Evolutionary conservation across 2,797 vertebrate genomes (phyloP), one percentile per base, ranked within the genome.

Genomic region (Pempheris klunzingeri): DNA sequence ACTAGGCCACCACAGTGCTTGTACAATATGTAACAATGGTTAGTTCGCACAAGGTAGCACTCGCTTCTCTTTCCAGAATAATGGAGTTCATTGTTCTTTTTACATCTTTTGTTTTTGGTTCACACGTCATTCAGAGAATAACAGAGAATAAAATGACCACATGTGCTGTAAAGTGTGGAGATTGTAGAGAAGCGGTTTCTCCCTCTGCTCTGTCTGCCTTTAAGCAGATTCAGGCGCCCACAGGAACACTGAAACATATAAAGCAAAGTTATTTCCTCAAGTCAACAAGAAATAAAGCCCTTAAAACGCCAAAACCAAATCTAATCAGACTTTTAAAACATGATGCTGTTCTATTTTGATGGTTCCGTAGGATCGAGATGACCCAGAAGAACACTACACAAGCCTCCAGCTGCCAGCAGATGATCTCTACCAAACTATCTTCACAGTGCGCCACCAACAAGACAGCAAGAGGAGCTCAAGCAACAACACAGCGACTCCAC

Each of bases 361-460:
- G 43, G 44, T 65, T 71, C 53, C 44, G 32, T 0, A 69, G 81
- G 34, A 22, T 26, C 36, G 18, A 59, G 28, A 39, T 17, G 39
- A 67, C 12, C 15, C 49, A 9, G 24, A 59, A 4, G 22, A 39
- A 7, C 3, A 15, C 7, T 81, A 84, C 41, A 30, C 7, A 7
- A 38, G 28, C n/a, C 78, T 81, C 0, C 50, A 71, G 50, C 43
- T 20, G 4, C 44, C 26, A 17, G 20, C 26, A 14, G 3, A 2
- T 36, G 68, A 76, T 0, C 2, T 85, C 54, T 79, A 85, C 60
- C 30, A 82, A 14, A 43, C 54, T 4, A 5, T 76, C 5, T 18
- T 47, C 22, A 14, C 20, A 0, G 5, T 3, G 58, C 41, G 14
- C 3, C 46, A 6, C 44, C 61, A 30, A n/a, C 17, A 18, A 2